phyloP scores from a whole-genome alignment of 2,113 vertebrate genomes.

The Willisornis vidua region DNA sequence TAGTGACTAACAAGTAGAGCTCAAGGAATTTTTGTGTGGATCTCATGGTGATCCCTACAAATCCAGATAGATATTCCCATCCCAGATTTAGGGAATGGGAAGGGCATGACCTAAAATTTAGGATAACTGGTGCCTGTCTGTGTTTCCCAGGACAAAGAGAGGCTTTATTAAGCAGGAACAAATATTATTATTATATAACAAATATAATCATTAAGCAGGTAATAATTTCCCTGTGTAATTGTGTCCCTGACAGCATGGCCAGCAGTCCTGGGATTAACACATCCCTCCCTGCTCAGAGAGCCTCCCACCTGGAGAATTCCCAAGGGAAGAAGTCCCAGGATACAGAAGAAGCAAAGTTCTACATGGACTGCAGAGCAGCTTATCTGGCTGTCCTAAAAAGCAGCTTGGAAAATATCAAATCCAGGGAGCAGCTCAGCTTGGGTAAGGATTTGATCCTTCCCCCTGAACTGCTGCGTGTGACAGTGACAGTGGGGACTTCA shows the following conservation, averaged over 20 bases:
- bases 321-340: constrained; percentile 63
- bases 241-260: constrained; percentile 73
- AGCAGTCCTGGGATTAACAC: constrained; percentile 23
- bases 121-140: neutral
- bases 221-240: neutral
- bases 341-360: constrained; percentile 84
- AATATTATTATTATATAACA: too few relatives aligned
- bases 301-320: neutral
- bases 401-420: constrained; percentile 88
- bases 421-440: constrained; percentile 85
- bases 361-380: constrained; percentile 85
- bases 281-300: constrained; percentile 21
- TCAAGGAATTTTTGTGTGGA: neutral
- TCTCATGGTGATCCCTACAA: neutral
- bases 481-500: neutral
- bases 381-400: constrained; percentile 89
- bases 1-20: neutral
- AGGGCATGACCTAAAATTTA: neutral
- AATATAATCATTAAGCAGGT: neutral
- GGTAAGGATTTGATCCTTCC: constrained; percentile 73
- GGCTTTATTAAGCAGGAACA: neutral
- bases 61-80: neutral
- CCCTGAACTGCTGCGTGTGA: neutral
- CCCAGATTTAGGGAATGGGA: neutral
- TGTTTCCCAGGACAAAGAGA: neutral